Evolutionary conservation across 2,888 invertebrate genomes (phyloP), one percentile per base, ranked within the genome.

Genomic region (Melolontha melolontha): DNA sequence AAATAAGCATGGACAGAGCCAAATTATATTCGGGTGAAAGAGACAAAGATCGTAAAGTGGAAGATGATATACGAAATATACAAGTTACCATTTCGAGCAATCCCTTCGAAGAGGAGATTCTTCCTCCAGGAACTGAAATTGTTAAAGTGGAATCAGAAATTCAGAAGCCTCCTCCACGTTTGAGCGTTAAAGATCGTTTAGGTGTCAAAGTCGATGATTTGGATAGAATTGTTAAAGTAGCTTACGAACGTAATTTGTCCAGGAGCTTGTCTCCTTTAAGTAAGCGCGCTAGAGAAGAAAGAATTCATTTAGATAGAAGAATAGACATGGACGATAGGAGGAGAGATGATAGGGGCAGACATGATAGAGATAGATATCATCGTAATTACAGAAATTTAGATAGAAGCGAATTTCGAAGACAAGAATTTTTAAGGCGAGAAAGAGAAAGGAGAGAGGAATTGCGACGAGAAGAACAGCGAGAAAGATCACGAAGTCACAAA

Each of bases 111-210:
- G 76, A 81, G 34, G 86, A 74, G 42, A 39, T 64, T 52, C 54
- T 54, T n/a, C 62, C 55, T 0, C 47, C 66, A 11, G 69, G 66
- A 11, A 7, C 68, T 6, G 68, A 65, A 12, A 70, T 66, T 11
- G 47, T 41, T 8, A 71, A 67, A 64, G 54, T 69, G 1, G 69
- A 69, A 50, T 67, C 67, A 1, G 69, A 69, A 42, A 55, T 67
- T n/a, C 55, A 63, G 27, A 69, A 69, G 12, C 69, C 69, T 4
- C 89, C 91, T 0, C 88, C 88, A 0, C 86, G 90, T 73, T 78
- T 92, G 34, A 92, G 94, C 0, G 90, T 93, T 0, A 94, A 93
- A 81, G 94, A 94, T 71, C 86, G 94, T 50, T 84, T 94, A 2
- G 94, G 94, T 0, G 91, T 91, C 0, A 92, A 92, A 83, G 86